Evolutionary conservation across 2,888 invertebrate species (phyloP).

Genomic region (Cataglyphis livida): DNA sequence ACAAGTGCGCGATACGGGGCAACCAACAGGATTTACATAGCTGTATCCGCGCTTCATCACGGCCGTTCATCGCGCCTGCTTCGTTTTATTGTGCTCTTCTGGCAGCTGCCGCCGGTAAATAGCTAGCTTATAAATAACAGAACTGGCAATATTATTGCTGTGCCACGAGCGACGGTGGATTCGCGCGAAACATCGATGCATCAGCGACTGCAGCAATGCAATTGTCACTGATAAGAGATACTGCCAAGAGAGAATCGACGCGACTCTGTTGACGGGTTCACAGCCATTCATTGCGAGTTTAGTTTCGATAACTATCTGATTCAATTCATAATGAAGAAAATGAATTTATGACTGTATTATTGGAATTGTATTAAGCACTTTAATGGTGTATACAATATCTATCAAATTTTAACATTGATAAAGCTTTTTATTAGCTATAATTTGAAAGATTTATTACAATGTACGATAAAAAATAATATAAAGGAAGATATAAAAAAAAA

Average conservation of each 20-base stretch:
- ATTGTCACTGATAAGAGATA: constrained; percentile 71
- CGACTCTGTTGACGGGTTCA: constrained; percentile 64
- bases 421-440: neutral
- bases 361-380: neutral
- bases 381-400: neutral
- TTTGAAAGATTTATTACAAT: neutral
- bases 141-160: constrained; percentile 66
- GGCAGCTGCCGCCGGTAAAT: constrained; percentile 81
- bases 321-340: constrained; percentile 23
- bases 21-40: constrained; percentile 67
- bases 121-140: constrained; percentile 80
- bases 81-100: constrained; percentile 79
- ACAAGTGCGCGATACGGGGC: constrained; percentile 67
- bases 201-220: constrained; percentile 54
- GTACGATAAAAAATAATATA: neutral
- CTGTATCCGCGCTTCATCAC: constrained; percentile 9
- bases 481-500: neutral
- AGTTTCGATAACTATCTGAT: constrained; percentile 37
- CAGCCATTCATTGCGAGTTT: constrained; percentile 51
- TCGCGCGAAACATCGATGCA: constrained; percentile 51
- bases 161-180: constrained; percentile 13
- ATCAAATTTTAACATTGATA: neutral
- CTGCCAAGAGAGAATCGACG: constrained; percentile 71
- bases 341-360: constrained; percentile 15
- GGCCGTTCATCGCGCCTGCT: constrained; percentile 54